Evolutionary conservation across 2,113 vertebrate genomes (phyloP), one percentile per base, ranked within the genome.

Genomic region (Bombycilla garrulus): DNA sequence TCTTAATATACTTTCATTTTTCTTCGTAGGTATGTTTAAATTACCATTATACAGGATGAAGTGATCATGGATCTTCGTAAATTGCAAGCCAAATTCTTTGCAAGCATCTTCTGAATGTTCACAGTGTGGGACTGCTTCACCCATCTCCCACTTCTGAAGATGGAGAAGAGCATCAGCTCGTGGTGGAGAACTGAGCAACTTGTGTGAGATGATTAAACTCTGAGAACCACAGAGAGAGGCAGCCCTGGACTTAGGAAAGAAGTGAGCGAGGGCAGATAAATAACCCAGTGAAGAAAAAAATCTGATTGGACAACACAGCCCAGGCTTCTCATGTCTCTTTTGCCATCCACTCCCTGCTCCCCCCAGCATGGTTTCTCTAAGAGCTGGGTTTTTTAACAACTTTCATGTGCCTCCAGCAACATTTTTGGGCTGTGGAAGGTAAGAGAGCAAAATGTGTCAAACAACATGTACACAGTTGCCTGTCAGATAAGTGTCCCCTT

Each of bases 41-140:
- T 85, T 82, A 90, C 33, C 73, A 94, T 94, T 79, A 95, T 94
- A 88, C 62, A 78, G 31, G 69, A 40, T 50, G 31, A 87, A 67
- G 81, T 66, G 44, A 48, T 57, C 62, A 10, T 1, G 4, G 44
- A 91, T 33, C 61, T 95, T 93, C 24, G 21, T 65, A 91, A 91
- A 95, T 23, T 50, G 35, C 15, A 88, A 78, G 17, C 11, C 36
- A 22, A 74, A 62, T 45, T 36, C 50, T 78, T 73, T 19, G 1
- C 65, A 86, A 64, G 86, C 74, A 91, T 62, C 60, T 84, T 83
- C 67, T 73, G 91, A 65, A 74, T 69, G 69, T 50, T 51, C 2
- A 1, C n/a, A 40, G 28, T 2, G 0, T 0, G 7, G 15, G 26
- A 54, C 10, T 1, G 1, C 54, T 67, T 81, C 31, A 69, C 3